Evolutionary conservation across 30 jellyfish, hydroid and myxozoan genomes (phyloP).

Genomic region (Cassiopea xamachana): DNA sequence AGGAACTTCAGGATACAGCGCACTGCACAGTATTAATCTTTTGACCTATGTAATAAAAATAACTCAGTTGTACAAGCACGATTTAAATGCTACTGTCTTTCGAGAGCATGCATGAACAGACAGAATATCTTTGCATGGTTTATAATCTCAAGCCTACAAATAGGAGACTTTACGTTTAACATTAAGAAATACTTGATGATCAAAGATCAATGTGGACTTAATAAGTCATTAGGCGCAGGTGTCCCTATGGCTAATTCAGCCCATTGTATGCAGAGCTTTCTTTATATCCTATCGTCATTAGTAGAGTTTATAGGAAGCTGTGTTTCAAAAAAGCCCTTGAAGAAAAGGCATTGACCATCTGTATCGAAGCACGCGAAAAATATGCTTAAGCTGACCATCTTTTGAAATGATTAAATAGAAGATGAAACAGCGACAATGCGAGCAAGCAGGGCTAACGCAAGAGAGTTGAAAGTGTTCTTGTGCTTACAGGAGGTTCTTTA

Average conservation of each 20-base stretch:
- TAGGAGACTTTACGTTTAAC: background rate
- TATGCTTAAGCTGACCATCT: background rate
- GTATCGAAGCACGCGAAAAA: constrained; percentile 5
- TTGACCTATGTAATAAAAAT: constrained; percentile 30
- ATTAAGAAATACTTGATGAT: background rate
- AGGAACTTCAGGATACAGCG: background rate
- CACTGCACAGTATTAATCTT: constrained; percentile 44
- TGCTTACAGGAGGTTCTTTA: too few species aligned
- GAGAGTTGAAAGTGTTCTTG: too few species aligned
- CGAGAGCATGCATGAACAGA: background rate
- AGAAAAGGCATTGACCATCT: constrained; percentile 2
- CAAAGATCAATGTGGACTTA: constrained; percentile 20
- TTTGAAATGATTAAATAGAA: background rate
- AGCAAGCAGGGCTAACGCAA: background rate
- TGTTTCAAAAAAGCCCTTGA: constrained; percentile 2
- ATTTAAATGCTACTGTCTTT: background rate
- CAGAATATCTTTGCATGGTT: background rate
- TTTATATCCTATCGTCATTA: background rate
- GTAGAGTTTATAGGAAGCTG: constrained; percentile 1
- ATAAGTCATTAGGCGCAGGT: constrained; percentile 12
- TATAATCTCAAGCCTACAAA: background rate
- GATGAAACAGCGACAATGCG: background rate
- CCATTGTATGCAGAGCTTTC: constrained; percentile 11
- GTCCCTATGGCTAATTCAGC: constrained; percentile 4
- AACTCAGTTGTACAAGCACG: constrained; percentile 21